Percentiles rank a stretch among this genome's conserved stretches.
Conservation (phyloP, 2,888 invertebrate species). For the Polymixis flavicincta region DNA sequence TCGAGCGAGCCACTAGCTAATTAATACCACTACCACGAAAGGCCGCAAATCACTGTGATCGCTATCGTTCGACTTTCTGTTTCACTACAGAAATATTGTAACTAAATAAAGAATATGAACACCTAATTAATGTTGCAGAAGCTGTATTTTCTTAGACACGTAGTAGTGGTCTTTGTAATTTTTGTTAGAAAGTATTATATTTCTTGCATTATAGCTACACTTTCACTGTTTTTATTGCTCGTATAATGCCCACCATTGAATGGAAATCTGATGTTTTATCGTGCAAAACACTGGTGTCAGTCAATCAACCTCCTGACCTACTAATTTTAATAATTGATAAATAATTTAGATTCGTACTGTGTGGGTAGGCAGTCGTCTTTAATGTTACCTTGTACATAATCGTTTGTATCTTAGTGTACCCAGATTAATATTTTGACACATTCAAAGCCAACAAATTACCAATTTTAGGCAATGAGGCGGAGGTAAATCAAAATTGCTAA, state of each 20-base stretch:
- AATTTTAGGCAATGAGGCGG: constrained; percentile 3
- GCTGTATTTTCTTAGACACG: constrained; percentile 44
- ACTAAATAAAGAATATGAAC: constrained; percentile 46
- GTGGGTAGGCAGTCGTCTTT: constrained; percentile 20
- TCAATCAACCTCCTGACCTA: constrained; percentile 65
- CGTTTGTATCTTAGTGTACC: constrained; percentile 5
- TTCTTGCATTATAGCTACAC: constrained; percentile 63
- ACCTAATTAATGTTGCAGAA: constrained; percentile 46
- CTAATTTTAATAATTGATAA: constrained; percentile 57
- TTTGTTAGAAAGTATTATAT: constrained; percentile 70
- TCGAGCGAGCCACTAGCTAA: constrained; percentile 38
- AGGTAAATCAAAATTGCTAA: background rate
- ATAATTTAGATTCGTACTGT: constrained; percentile 30
- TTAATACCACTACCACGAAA: constrained; percentile 50
- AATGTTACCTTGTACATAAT: constrained; percentile 30
- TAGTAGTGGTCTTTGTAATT: constrained; percentile 55
- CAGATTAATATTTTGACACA: constrained; percentile 11
- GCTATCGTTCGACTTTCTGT: constrained; percentile 56
- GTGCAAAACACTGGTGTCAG: constrained; percentile 55
- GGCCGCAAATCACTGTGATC: constrained; percentile 52
- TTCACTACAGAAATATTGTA: constrained; percentile 51
- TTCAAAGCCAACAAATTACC: constrained; percentile 13
- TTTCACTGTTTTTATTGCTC: constrained; percentile 67
- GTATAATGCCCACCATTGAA: constrained; percentile 42
- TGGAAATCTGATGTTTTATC: constrained; percentile 48